phyloP scores from a whole-genome alignment of 2,888 invertebrate species.

The Trimorus sp. region DNA sequence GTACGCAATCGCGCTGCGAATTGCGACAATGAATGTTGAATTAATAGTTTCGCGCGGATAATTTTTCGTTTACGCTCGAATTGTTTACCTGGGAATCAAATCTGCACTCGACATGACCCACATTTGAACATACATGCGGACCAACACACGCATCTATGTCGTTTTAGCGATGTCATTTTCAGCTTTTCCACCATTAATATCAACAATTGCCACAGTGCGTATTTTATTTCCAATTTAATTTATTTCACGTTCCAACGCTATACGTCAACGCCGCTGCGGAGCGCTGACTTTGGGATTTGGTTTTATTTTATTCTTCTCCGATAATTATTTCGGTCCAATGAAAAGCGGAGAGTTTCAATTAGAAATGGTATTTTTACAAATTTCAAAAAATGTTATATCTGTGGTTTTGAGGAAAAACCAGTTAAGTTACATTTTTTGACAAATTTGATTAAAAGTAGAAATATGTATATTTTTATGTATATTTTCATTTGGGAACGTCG shows the following conservation, averaged over 20 bases:
- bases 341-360: too few species aligned
- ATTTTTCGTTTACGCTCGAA: slow-evolving; percentile 51
- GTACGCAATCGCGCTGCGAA: slow-evolving; percentile 26
- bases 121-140: slow-evolving; percentile 9
- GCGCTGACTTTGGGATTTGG: too few species aligned
- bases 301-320: not conserved
- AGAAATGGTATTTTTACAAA: too few species aligned
- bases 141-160: slow-evolving; percentile 8
- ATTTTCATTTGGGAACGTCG: too few species aligned
- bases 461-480: too few species aligned
- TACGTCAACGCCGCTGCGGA: not conserved
- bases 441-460: too few species aligned
- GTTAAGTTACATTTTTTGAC: too few species aligned
- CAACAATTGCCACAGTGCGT: not conserved
- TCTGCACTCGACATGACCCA: slow-evolving; percentile 32
- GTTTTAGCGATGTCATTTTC: slow-evolving; percentile 37
- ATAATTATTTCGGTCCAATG: too few species aligned
- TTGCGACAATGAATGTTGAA: slow-evolving; percentile 34
- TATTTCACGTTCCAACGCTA: not conserved
- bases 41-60: slow-evolving; percentile 52
- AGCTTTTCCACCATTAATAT: slow-evolving; percentile 26
- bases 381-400: too few species aligned
- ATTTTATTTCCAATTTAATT: slow-evolving; percentile 17
- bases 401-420: too few species aligned
- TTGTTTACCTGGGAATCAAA: slow-evolving; percentile 39